Percentiles rank a stretch among this genome's conserved stretches.
Evolutionary conservation across 2,113 vertebrate species (phyloP).

Genomic region (Chauna torquata): DNA sequence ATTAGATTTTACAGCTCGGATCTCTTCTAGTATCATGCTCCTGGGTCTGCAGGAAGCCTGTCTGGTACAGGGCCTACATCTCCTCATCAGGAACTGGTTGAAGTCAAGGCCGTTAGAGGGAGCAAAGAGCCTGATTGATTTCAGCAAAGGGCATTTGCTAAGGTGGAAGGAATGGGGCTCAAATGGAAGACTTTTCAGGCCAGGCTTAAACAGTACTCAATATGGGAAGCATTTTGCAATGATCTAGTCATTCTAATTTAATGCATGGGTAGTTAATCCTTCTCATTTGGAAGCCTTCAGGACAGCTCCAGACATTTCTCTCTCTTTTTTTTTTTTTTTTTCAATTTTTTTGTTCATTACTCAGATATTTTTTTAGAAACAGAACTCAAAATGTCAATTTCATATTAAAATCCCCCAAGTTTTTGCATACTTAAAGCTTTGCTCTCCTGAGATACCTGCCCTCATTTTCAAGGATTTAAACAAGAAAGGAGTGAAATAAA

Average conservation of each 20-base stretch:
- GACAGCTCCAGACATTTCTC: neutral
- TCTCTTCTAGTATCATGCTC: neutral
- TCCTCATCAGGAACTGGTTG: accelerated
- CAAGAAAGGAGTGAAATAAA: neutral
- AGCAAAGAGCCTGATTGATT: neutral
- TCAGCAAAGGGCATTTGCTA: neutral
- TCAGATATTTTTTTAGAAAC: neutral
- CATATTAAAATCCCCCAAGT: conserved; percentile 3
- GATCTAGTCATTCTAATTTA: neutral
- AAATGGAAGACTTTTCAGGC: neutral
- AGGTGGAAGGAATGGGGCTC: neutral
- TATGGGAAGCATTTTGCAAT: neutral
- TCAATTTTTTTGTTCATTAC: conserved; percentile 17
- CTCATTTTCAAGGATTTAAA: conserved; percentile 10
- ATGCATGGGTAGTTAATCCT: neutral
- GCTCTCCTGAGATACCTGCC: neutral
- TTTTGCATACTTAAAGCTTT: neutral
- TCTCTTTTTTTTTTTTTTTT: too few species aligned
- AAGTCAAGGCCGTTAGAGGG: neutral
- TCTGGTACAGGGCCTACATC: neutral
- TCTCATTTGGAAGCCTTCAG: conserved; percentile 16
- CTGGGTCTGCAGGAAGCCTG: neutral
- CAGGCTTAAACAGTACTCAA: neutral
- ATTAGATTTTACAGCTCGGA: neutral
- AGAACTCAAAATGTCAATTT: conserved; percentile 29